Base-by-base conservation (phyloP, 2,797 vertebrate genomes). In the Emys orbicularis region DNA sequence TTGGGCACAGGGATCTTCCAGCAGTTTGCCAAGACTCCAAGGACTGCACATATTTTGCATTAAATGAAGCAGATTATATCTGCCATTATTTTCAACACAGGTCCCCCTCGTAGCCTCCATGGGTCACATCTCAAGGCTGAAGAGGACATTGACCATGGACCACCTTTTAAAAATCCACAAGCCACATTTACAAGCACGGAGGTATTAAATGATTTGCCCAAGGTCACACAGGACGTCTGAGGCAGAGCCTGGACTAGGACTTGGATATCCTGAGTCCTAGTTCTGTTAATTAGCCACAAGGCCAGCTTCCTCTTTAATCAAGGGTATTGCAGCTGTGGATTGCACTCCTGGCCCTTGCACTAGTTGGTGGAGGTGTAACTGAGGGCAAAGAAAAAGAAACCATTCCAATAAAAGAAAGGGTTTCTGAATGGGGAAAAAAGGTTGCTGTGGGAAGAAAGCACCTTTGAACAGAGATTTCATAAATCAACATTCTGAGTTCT, bases 1-100 rank as follows among this genome's bases (percentile, higher is more conserved):
- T 3, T 10, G 21, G 18, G 65, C 65, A 37, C 34, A 37, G 65
- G n/a, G 9, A 12, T 68, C 11, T 37, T 12, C 19, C 19, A 21
- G n/a, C 18, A 37, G 19, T 19, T 37, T 68, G 9, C n/a, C n/a
- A 68, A 68, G n/a, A 68, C 19, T 68, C 65, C n/a, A 68, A 37
- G n/a, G 65, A 23, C 3, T 29, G 2, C 29, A 29, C 2, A 4
- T 50, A 11, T 9, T 34, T 3, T 6, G 1, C 1, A 13, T 2
- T 8, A 49, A 5, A 6, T 18, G 25, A 41, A 25, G 29, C 11
- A 9, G 1, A 3, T 41, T 61, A 19, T 11, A 68, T 37, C 65
- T 37, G 65, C n/a, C 65, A 37, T 37, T 37, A 5, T 49, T 9
- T 12, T 49, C 9, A 34, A 29, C 47, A 9, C 3, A 79, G 29